A percentile compares a stretch with the other conserved stretches of the same genome.
phyloP scores from a whole-genome alignment of 2,888 invertebrate genomes.

The Drosophila ustulata region DNA sequence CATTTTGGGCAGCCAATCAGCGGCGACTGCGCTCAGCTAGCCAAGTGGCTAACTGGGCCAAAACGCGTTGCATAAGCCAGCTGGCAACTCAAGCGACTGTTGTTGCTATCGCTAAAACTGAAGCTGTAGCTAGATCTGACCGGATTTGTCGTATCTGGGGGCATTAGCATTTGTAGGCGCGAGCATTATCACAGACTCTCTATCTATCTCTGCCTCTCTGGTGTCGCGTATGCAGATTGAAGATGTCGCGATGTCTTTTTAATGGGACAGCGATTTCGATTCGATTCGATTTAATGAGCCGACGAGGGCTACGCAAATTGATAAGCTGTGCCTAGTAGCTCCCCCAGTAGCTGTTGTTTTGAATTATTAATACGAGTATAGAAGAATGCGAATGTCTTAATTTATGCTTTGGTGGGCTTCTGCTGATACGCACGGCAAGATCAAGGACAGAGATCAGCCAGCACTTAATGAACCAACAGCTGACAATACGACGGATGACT shows the following conservation, averaged over 20 bases:
- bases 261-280: conserved; percentile 33
- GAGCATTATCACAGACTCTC: conserved; percentile 22
- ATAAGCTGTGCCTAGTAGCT: conserved; percentile 39
- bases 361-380: not conserved
- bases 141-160: conserved; percentile 18
- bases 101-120: not conserved
- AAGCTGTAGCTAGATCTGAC: not conserved
- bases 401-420: conserved; percentile 16
- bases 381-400: conserved; percentile 8
- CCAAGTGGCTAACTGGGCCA: conserved; percentile 36
- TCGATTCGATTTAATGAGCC: conserved; percentile 31
- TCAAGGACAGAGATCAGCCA: conserved; percentile 60
- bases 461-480: conserved; percentile 2
- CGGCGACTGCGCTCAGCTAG: not conserved
- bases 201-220: not conserved
- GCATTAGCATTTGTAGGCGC: conserved; percentile 43
- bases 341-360: conserved; percentile 16
- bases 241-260: conserved; percentile 46
- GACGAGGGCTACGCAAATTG: conserved; percentile 39
- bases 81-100: conserved; percentile 5
- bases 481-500: not conserved
- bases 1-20: conserved; percentile 39
- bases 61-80: conserved; percentile 14
- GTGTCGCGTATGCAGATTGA: conserved; percentile 60
- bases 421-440: conserved; percentile 58